Evolutionary conservation across 2,797 vertebrate genomes (phyloP).

Genomic region (Carcharodon carcharias): DNA sequence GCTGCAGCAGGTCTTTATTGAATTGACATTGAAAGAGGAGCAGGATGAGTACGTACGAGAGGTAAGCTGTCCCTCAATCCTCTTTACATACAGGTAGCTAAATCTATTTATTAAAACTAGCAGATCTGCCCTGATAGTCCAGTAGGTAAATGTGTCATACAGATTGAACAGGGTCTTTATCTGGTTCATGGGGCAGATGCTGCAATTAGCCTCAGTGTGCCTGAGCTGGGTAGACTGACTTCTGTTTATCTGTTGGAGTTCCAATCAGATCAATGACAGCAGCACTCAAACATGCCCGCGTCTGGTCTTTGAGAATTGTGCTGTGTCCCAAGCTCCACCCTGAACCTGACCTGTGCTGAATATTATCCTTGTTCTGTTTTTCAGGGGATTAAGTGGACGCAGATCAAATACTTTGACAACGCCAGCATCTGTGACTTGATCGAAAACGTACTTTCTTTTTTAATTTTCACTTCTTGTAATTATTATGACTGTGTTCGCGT

Average conservation of each 20-base stretch:
- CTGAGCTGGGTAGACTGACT: neutral
- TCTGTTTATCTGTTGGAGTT: neutral
- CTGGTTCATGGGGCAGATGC: neutral
- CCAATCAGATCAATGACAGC: neutral
- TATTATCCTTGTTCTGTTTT: neutral
- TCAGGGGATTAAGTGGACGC: constrained; percentile 62
- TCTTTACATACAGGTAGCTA: neutral
- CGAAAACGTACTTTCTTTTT: constrained; percentile 51
- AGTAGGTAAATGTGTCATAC: neutral
- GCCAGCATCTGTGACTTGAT: constrained; percentile 65
- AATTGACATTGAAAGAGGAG: constrained; percentile 64
- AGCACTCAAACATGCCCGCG: neutral
- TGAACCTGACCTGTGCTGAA: neutral
- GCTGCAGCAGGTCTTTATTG: constrained; percentile 67
- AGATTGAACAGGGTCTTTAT: no score
- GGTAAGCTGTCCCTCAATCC: constrained; percentile 46
- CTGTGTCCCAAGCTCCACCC: neutral
- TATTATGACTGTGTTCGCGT: neutral
- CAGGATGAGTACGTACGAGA: constrained; percentile 65
- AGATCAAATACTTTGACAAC: constrained; percentile 62
- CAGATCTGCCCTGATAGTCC: neutral
- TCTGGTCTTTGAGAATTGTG: neutral
- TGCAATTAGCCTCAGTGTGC: neutral
- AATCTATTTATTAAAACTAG: neutral
- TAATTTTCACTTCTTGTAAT: neutral